Percentiles rank a stretch among this genome's conserved stretches.
phyloP scores from a whole-genome alignment of 2,113 vertebrate genomes.

The Lasiurus cinereus region DNA sequence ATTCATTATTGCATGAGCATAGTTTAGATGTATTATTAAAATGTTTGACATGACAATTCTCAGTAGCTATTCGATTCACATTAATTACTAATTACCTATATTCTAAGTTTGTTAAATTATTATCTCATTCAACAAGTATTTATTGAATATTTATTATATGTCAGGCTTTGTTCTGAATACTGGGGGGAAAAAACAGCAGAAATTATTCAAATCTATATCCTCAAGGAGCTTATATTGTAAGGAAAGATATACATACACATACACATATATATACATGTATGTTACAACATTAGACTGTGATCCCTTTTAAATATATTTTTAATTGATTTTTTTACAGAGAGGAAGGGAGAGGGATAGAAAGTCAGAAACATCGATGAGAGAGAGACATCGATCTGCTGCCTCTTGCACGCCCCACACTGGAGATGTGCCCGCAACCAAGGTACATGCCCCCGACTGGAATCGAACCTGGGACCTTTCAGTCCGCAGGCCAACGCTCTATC shows the following conservation, averaged over 20 bases:
- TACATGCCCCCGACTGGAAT: too few relatives aligned
- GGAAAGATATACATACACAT: not conserved
- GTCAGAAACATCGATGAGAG: too few relatives aligned
- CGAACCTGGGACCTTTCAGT: too few relatives aligned
- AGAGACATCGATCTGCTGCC: too few relatives aligned
- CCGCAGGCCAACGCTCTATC: too few relatives aligned
- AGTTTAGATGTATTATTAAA: not conserved
- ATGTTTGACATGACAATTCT: not conserved
- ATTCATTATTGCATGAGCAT: not conserved
- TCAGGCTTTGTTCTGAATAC: not conserved
- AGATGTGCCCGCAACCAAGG: too few relatives aligned
- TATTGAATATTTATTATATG: not conserved
- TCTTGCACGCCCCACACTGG: too few relatives aligned
- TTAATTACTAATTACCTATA: not conserved
- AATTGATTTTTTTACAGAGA: too few relatives aligned
- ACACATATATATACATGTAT: not conserved
- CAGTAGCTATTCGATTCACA: slow-evolving; percentile 22
- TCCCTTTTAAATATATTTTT: too few relatives aligned
- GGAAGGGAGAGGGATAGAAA: too few relatives aligned
- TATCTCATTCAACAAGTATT: slow-evolving; percentile 11
- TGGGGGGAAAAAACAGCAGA: not conserved
- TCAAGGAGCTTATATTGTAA: not conserved
- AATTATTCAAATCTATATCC: not conserved
- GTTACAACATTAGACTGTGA: not conserved
- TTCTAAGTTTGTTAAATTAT: not conserved